Base-by-base conservation (phyloP, 1,140 invertebrate species). In the Oscheius sp. region DNA sequence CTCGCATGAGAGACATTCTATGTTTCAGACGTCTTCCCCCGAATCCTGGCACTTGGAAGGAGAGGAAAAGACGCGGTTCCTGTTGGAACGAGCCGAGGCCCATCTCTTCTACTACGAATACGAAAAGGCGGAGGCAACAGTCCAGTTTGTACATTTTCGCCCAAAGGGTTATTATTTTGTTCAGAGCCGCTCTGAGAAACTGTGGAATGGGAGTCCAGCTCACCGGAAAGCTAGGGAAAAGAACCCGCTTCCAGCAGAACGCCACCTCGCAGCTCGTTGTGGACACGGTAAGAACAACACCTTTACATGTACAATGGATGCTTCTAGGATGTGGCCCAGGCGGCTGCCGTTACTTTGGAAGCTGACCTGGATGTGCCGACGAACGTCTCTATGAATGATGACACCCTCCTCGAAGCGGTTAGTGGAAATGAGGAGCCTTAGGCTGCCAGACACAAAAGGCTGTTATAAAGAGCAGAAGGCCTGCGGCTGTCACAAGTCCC, bases 241-340 rank as follows among this genome's bases (percentile, higher is more conserved):
- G 94, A 71, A 97, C 94, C 20, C 91, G 90, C 81, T 94, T 89
- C 85, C 94, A 98, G 85, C 86, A 90, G 78, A 89, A 90, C 63
- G 88, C 90, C 45, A 85, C 93, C 28, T 88, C 94, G 0, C 94
- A 96, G 81, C 85, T 97, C 36, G 88, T 90, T 23, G 82, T 96
- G 35, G 38, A 61, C 35, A 29, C 46, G 31, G 70, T 71, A 58
- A 58, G n/a, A 10, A 10, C 52, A 58, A 23, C 7, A 13, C 13
- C 28, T 58, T n/a, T 23, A 10, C 28, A 58, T 10, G 10, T 23
- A 58, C n/a, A 58, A 58, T 13, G n/a, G n/a, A n/a, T n/a, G 52
- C 7, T 58, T 58, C 52, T 23, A 20, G n/a, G 52, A 13, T 3
- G 18, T 32, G 4, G 23, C 15, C n/a, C 10, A 34, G 10, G 13